Base-by-base conservation (phyloP, 2,113 vertebrate genomes). In the Solea solea region DNA sequence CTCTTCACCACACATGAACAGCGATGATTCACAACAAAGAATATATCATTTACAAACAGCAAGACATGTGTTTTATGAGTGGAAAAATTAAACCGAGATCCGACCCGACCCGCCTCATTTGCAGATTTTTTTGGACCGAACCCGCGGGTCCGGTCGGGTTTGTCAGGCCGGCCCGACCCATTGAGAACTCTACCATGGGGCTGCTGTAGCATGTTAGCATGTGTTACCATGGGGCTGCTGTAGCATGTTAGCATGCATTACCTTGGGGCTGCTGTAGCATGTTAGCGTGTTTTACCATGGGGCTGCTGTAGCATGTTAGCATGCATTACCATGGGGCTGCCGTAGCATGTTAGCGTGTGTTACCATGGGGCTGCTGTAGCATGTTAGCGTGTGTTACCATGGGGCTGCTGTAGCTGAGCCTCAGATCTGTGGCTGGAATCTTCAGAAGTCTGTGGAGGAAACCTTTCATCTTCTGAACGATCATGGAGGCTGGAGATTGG, bases 401-500 rank as follows among this genome's bases (percentile, higher is more conserved):
- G 50, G 93, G 87, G 82, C 94, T 96, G 87, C 91, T 82, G 15
- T 99, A 99, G 69, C 91, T 94, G 72, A 99, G 81, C 71, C 83
- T 92, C 72, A 99, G 82, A 62, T 96, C 93, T 0, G 94, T 89
- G 27, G 91, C 92, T 40, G 95, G 95, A 52, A 98, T 87, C 92
- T 93, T 98, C 51, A 98, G 83, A 5, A 97, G 89, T 58, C 96
- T 89, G 72, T 94, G 93, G 3, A 98, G 92, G 54, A 98, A 73
- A 0, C 95, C 97, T 86, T 97, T 99, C 81, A 99, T 94, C 83
- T 96, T 98, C 80, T 96, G 96, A 60, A 99, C 57, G 3, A 91
- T 93, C 97, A 99, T 99, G 57, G 96, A 95, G 8, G 92, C 97
- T 99, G 70, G 64, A 79, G 53, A 42, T 34, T 6, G 34, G 9